phyloP scores from a whole-genome alignment of 1,140 invertebrate genomes.

The Aphelenchoides fujianensis region DNA sequence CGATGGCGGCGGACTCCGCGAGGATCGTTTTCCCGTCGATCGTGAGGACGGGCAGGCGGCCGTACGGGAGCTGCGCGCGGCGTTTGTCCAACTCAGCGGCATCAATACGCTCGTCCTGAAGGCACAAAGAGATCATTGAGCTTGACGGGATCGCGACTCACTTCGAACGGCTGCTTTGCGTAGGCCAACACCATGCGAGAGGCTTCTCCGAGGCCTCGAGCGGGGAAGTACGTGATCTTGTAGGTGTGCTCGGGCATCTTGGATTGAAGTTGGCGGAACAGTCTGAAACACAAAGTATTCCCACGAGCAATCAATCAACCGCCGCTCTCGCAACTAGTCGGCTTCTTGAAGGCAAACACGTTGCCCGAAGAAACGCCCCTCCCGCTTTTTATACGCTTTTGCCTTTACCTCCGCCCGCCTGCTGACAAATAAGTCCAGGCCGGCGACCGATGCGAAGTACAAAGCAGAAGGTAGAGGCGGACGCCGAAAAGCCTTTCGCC shows the following conservation, averaged over 20 bases:
- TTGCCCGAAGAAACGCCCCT: neutral
- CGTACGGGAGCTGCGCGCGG: neutral
- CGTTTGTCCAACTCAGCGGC: neutral
- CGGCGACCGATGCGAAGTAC: too few relatives aligned
- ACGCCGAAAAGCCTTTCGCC: too few relatives aligned
- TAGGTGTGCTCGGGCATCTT: neutral
- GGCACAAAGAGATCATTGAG: too few relatives aligned
- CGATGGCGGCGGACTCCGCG: neutral
- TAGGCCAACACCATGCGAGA: neutral
- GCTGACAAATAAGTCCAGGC: neutral
- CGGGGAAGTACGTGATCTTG: neutral
- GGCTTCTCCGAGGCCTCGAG: neutral
- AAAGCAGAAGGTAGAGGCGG: too few relatives aligned
- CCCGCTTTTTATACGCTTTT: constrained; percentile 1
- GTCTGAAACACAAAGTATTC: neutral
- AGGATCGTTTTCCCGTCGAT: neutral
- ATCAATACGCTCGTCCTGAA: neutral
- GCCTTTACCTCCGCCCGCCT: neutral
- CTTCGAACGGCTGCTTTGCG: neutral
- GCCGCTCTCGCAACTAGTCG: neutral
- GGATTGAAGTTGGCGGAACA: neutral
- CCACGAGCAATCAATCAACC: neutral
- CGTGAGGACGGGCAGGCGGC: neutral
- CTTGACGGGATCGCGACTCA: too few relatives aligned
- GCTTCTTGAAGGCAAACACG: neutral